Percentiles rank a stretch among this genome's conserved stretches.
Evolutionary conservation across 2,113 vertebrate genomes (phyloP).

Genomic region (Potamarius usumacintae): DNA sequence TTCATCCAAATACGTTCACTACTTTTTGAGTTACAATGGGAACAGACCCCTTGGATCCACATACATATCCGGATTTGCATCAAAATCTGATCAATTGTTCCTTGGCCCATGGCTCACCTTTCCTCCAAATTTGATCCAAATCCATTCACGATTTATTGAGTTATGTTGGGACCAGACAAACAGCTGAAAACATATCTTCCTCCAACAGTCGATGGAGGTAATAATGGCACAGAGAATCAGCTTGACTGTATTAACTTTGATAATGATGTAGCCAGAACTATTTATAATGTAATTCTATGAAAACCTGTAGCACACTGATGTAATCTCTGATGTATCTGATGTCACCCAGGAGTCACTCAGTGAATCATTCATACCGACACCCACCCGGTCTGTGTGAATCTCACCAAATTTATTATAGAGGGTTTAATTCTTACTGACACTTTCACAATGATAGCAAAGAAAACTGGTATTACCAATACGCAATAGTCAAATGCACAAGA

Average conservation of each 20-base stretch:
- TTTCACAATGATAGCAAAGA: neutral
- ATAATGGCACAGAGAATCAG: neutral
- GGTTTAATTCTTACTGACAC: neutral
- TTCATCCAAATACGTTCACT: too few relatives aligned
- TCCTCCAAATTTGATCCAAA: too few relatives aligned
- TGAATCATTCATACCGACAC: neutral
- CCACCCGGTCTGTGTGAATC: neutral
- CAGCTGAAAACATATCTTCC: too few relatives aligned
- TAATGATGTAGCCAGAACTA: neutral
- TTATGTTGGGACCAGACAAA: too few relatives aligned
- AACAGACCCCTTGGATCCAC: too few relatives aligned
- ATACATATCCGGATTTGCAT: too few relatives aligned
- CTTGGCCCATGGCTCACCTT: too few relatives aligned
- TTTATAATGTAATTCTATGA: neutral
- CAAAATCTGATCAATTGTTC: too few relatives aligned
- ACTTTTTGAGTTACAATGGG: too few relatives aligned
- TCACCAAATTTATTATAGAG: neutral
- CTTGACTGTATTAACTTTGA: neutral
- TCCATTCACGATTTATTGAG: too few relatives aligned
- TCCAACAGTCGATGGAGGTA: neutral
- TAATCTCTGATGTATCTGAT: neutral
- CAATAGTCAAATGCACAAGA: neutral
- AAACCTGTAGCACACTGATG: neutral
- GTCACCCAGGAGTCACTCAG: neutral
- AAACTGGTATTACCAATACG: neutral